Evolutionary conservation across 2,113 vertebrate genomes (phyloP), one percentile per base, ranked within the genome.

Genomic region (Corythoichthys haematopterus): DNA sequence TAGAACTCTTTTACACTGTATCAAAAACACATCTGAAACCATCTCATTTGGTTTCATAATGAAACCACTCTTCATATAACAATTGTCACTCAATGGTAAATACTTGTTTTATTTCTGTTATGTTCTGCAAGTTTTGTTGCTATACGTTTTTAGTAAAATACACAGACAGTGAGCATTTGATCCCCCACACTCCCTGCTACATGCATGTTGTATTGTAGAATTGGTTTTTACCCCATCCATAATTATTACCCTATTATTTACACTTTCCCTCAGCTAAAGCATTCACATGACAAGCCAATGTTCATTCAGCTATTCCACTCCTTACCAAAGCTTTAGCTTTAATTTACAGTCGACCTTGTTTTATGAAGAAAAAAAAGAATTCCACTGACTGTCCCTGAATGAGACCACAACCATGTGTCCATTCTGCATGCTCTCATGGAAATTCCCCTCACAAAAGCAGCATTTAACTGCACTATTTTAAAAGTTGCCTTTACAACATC

Each of bases 381-480:
- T 53, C 57, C 61, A 56, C 69, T 76, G 56, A 50, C 69, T 82
- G 74, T 78, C 57, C 83, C 69, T 71, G 64, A 75, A 75, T 76
- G 65, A 66, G 75, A 83, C 80, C 80, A 77, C 80, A 81, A 67
- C 43, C 55, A 48, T 61, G 68, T 76, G 77, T 79, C 78, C 59
- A 78, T 71, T 80, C 55, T 73, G 16, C 15, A 59, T 67, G 62
- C 70, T 77, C 68, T 79, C 79, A 78, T 89, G 88, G 84, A 88
- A 88, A 86, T 71, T 82, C 64, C 78, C 65, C 62, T 84, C 75
- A 76, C 75, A 81, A 82, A 83, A 84, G 71, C 73, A 70, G 65
- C 7, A 48, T 81, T 81, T 78, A 75, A 82, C 76, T 64, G 56
- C 67, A 60, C 70, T 33, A 56, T 83, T 80, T 79, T 83, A 85